Evolutionary conservation across 2,888 invertebrate species (phyloP).

Genomic region (Amorpha juglandis): DNA sequence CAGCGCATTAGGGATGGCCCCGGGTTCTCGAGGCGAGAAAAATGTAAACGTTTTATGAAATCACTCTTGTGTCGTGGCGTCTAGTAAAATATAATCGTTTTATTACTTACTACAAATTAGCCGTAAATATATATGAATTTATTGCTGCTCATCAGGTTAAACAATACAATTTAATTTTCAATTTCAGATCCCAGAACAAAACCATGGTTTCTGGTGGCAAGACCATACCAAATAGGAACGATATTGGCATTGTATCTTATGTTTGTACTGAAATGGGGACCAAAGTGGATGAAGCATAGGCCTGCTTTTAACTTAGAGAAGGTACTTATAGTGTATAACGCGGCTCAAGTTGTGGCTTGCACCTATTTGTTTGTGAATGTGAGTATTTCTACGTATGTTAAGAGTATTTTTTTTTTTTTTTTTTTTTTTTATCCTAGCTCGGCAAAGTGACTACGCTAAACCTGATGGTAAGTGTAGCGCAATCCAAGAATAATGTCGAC

Average conservation of each 20-base stretch:
- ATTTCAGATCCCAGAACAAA: conserved; percentile 86
- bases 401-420: no score
- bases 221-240: conserved; percentile 85
- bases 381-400: conserved; percentile 37
- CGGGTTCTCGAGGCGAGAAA: no score
- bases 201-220: conserved; percentile 86
- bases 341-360: conserved; percentile 86
- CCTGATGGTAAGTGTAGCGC: no score
- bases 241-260: conserved; percentile 86
- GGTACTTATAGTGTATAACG: conserved; percentile 87
- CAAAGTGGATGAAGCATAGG: conserved; percentile 87
- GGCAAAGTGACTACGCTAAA: no score
- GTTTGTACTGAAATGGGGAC: conserved; percentile 89
- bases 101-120: no score
- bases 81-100: no score
- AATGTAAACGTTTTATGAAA: no score
- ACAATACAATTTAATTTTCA: neutral
- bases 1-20: no score
- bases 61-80: no score
- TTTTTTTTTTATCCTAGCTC: no score
- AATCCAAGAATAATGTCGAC: no score
- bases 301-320: conserved; percentile 86
- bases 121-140: neutral
- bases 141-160: neutral
- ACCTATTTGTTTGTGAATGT: conserved; percentile 81